A percentile compares a stretch with the other conserved stretches of the same genome.
These are phyloP conservation scores for Neodiprion pinetum DNA, from an alignment of 1,140 invertebrate genomes.

Conservation along the genomic window DNA sequence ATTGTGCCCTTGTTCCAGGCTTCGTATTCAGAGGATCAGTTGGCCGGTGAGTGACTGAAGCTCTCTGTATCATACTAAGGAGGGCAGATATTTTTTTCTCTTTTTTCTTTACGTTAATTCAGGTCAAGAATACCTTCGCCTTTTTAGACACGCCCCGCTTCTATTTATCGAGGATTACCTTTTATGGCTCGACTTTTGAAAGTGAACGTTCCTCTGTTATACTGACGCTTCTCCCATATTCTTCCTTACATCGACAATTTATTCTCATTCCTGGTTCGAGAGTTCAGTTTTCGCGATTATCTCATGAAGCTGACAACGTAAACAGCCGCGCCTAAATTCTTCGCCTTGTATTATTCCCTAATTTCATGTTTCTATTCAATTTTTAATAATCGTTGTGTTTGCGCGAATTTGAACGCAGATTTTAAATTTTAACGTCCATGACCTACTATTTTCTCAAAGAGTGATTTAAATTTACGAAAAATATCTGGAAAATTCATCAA, in stretches of 20 bases:
- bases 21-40: slow-evolving; percentile 88
- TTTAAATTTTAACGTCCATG: no score
- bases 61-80: slow-evolving; percentile 42
- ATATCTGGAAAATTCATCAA: neutral
- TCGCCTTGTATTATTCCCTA: no score
- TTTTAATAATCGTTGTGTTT: no score
- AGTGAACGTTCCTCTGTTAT: slow-evolving; percentile 37
- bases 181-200: slow-evolving; percentile 55
- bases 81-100: slow-evolving; percentile 47
- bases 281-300: no score
- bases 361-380: no score
- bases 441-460: no score
- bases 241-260: slow-evolving; percentile 22
- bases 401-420: no score
- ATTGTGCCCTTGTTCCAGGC: slow-evolving; percentile 69
- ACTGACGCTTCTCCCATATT: slow-evolving; percentile 20
- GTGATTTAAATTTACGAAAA: no score
- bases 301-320: no score
- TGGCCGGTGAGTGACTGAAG: slow-evolving; percentile 78
- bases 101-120: slow-evolving; percentile 46
- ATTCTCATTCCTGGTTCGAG: slow-evolving; percentile 5
- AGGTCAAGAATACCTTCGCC: slow-evolving; percentile 58
- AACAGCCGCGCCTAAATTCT: no score
- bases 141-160: slow-evolving; percentile 52
- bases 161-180: slow-evolving; percentile 43